Evolutionary conservation across 2,888 invertebrate genomes (phyloP).

Genomic region (Pseudococcus jackbeardsleyi): DNA sequence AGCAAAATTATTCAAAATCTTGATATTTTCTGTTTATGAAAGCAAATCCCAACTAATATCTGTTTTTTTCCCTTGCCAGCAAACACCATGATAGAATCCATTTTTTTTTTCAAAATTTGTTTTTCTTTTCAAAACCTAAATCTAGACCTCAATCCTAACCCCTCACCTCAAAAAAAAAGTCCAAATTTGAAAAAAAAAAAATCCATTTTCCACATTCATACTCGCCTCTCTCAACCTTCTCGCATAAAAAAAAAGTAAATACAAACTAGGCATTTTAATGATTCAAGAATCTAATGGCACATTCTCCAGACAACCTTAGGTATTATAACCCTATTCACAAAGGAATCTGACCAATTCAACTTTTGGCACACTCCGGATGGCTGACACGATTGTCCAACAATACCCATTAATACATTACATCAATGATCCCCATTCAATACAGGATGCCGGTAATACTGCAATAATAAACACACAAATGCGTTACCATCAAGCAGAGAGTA

Average conservation of each 20-base stretch:
- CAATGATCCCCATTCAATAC: neutral
- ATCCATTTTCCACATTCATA: neutral
- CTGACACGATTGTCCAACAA: neutral
- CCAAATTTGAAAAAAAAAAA: no score
- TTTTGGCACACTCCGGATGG: neutral
- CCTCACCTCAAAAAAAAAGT: no score
- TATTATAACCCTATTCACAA: neutral
- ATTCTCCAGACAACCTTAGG: neutral
- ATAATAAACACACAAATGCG: constrained; percentile 2
- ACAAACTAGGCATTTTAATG: neutral
- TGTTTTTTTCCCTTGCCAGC: no score
- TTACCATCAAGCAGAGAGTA: neutral
- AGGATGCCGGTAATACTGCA: neutral
- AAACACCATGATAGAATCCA: no score
- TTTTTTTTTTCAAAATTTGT: no score
- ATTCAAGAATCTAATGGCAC: neutral
- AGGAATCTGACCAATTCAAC: neutral
- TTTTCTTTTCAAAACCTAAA: no score
- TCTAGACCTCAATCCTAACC: no score
- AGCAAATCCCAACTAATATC: no score
- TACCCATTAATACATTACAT: neutral
- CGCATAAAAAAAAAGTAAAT: neutral
- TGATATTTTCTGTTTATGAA: no score
- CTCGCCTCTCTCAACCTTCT: neutral
- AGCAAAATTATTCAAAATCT: no score